Base-by-base conservation (phyloP, 1,140 invertebrate species). In the Drosophila asahinai region DNA sequence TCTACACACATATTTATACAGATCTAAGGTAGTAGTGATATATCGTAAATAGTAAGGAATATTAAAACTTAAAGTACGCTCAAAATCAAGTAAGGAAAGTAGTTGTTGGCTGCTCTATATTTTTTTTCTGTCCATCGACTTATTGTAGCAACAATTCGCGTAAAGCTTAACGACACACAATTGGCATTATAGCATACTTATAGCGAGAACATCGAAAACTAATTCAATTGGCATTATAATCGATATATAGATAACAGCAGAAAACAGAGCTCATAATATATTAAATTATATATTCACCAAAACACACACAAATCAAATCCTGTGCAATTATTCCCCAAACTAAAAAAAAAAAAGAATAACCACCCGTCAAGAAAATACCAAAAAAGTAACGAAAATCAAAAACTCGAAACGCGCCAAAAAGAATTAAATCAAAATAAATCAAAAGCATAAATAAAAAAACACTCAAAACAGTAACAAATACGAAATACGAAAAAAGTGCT, bases 61-160 rank as follows among this genome's bases (percentile, higher is more conserved):
- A 55, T 15, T 22, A 38, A 15, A 5, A 59, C 11, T 42, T 73
- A 59, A 60, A 58, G 38, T 51, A 73, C 71, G 71, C 71, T 73
- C 71, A 73, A 73, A 73, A 51, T 51, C 36, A 48, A 15, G 19
- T 49, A 42, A 22, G 40, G 22, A 55, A 55, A 25, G 36, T 60
- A 22, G 17, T 40, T 27, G 25, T 47, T 57, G 67, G 62, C n/a
- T 40, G 63, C 12, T 55, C 17, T 25, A 15, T 15, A 38, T n/a
- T 42, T n/a, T 71, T 47, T 40, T 38, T 45, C 51, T 67, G 42
- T 40, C 43, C 55, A 70, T 71, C 48, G 68, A 75, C 52, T 72
- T 59, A 57, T 33, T 48, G 12, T 62, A 76, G 79, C 82, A 90
- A 89, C 86, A 90, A 89, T 89, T 89, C 81, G 86, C 86, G 55